Evolutionary conservation across 1,140 invertebrate genomes (phyloP), one percentile per base, ranked within the genome.

Genomic region (Melitaea cinxia): DNA sequence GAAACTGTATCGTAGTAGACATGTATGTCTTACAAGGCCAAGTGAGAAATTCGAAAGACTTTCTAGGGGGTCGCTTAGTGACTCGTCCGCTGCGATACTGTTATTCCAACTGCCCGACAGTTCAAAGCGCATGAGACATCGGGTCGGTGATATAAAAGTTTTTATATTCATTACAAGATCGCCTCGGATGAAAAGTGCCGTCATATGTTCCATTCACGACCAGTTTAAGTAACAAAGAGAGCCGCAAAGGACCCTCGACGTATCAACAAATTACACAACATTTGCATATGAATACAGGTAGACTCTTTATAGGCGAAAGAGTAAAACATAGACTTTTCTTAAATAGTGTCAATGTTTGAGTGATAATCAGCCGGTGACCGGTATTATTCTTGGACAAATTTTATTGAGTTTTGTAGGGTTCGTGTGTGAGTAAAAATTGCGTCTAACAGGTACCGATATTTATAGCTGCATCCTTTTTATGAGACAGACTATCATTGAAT

Each of bases 211-310:
- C 73, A 83, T 84, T 84, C 77, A 76, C 15, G 73, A 88, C 88
- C 80, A 81, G 88, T 90, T 86, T 71, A 52, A 59, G 57, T 68
- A 53, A 88, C 83, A 90, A 88, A 83, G 81, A 71, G 80, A 73
- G 84, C 83, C 84, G 83, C 85, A 88, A 87, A 86, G 78, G 75
- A 88, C 85, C 88, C 88, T 90, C 82, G 77, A 85, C 74, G 69
- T 80, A 90, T 88, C 84, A 90, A 88, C 84, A 90, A 90, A 90
- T 88, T 88, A 90, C 83, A 88, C 79, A 85, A 69, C 45, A 90
- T 90, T 90, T 79, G 74, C 88, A 90, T 90, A 80, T 86, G 65
- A 90, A 90, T 83, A 68, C 58, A 35, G 61, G 17, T 70, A 73
- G 64, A 65, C 73, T 59, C 75, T 78, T 68, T 72, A 78, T 78